A percentile compares a stretch with the other conserved stretches of the same genome.
Evolutionary conservation across 2,797 vertebrate species (phyloP).

Genomic region (Oreortyx pictus): DNA sequence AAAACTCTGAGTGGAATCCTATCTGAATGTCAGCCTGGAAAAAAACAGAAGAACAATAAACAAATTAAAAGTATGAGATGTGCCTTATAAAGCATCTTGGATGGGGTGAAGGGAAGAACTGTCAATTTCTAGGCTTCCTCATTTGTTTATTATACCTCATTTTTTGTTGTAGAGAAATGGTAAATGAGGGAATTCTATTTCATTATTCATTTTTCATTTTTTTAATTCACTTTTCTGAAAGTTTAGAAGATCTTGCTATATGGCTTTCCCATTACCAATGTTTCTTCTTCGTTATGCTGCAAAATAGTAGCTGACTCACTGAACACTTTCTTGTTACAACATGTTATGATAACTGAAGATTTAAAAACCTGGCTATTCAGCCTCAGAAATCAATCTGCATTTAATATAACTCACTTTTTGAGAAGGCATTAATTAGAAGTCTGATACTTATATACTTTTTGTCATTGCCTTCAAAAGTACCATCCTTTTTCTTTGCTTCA

Average conservation of each 20-base stretch:
- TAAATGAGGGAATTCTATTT: constrained; percentile 31
- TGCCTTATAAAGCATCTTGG: constrained; percentile 17
- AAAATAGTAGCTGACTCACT: not conserved
- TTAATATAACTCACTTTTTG: not conserved
- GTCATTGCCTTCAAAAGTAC: not conserved
- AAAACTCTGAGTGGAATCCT: constrained; percentile 23
- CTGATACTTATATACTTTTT: not conserved
- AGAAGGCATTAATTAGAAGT: not conserved
- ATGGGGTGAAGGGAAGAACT: constrained; percentile 8
- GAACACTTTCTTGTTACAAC: not conserved
- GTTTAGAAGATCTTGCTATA: not conserved
- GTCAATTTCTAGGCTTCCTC: not conserved
- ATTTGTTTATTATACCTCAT: constrained; percentile 27
- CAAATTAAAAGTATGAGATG: constrained; percentile 37
- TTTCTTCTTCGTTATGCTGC: not conserved
- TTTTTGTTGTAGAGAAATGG: not conserved
- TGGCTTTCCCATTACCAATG: not conserved
- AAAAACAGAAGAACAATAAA: constrained; percentile 52
- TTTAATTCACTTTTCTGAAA: not conserved
- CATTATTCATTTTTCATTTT: constrained; percentile 30
- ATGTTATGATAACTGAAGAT: not conserved
- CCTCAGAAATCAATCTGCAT: not conserved
- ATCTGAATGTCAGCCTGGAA: constrained; percentile 33
- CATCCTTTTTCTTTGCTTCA: not conserved
- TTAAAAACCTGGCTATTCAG: not conserved